Conservation (phyloP, 2,797 vertebrate genomes). For the Notamacropus eugenii region DNA sequence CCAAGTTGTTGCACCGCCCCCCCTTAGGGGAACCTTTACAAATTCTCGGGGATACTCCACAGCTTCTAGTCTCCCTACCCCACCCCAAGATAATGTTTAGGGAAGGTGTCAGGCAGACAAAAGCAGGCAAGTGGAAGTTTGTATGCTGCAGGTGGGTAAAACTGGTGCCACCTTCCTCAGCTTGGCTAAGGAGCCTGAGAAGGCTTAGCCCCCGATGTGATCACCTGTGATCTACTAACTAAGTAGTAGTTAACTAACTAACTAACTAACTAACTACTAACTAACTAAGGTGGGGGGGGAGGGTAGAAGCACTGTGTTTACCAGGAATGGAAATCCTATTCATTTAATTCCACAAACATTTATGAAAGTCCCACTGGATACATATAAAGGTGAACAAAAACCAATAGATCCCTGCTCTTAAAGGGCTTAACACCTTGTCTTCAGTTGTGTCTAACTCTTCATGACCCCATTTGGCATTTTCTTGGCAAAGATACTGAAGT, state of each 20-base stretch:
- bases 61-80: neutral
- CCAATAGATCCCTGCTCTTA: neutral
- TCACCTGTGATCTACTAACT: neutral
- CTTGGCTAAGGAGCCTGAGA: neutral
- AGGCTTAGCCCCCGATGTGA: neutral
- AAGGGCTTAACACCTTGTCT: neutral
- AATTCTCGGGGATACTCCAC: neutral
- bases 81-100: neutral
- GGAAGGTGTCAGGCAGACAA: neutral
- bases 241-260: no score
- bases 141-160: neutral
- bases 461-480: neutral
- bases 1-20: neutral
- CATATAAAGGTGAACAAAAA: neutral
- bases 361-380: neutral
- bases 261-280: no score
- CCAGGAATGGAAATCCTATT: neutral
- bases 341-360: neutral
- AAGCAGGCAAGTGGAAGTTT: neutral
- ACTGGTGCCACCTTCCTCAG: neutral
- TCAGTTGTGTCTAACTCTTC: neutral
- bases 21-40: neutral
- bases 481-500: neutral
- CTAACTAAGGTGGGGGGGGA: no score
- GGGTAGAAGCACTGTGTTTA: neutral